These are phyloP conservation scores for Brachirus orientalis DNA, from an alignment of 2,113 vertebrate species.

Conservation along the genomic window DNA sequence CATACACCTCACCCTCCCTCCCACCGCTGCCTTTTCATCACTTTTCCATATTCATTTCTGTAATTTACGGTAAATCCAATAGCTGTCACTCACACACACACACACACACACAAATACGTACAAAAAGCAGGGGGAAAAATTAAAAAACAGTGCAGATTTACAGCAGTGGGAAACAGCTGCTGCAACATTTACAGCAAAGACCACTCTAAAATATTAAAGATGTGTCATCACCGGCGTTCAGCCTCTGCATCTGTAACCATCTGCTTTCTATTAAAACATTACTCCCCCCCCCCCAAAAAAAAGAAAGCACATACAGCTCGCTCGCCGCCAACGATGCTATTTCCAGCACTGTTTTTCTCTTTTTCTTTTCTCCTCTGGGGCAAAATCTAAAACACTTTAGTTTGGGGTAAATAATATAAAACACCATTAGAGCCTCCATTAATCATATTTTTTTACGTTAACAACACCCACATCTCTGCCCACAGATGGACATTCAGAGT, in stretches of 20 bases:
- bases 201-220: slow-evolving; percentile 89
- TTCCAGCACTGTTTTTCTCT: slow-evolving; percentile 48
- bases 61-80: slow-evolving; percentile 87
- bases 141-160: slow-evolving; percentile 74
- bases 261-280: slow-evolving; percentile 85
- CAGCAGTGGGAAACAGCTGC: slow-evolving; percentile 82
- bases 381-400: neutral
- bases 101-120: slow-evolving; percentile 62
- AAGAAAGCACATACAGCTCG: slow-evolving; percentile 56
- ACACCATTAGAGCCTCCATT: too few species aligned
- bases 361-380: slow-evolving; percentile 23
- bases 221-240: slow-evolving; percentile 75
- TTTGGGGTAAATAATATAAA: slow-evolving; percentile 14
- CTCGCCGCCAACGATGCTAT: slow-evolving; percentile 44
- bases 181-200: slow-evolving; percentile 83
- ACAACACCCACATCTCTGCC: too few species aligned
- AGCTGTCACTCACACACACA: slow-evolving; percentile 80
- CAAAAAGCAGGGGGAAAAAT: slow-evolving; percentile 37
- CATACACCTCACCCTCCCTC: slow-evolving; percentile 6
- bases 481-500: too few species aligned
- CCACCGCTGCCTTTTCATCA: slow-evolving; percentile 67
- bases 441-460: too few species aligned
- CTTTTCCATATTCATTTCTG: slow-evolving; percentile 83
- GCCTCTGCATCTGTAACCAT: slow-evolving; percentile 81
- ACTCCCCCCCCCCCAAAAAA: too few species aligned